Evolutionary conservation across 2,113 vertebrate genomes (phyloP), one percentile per base, ranked within the genome.

Genomic region (Colaptes auratus): DNA sequence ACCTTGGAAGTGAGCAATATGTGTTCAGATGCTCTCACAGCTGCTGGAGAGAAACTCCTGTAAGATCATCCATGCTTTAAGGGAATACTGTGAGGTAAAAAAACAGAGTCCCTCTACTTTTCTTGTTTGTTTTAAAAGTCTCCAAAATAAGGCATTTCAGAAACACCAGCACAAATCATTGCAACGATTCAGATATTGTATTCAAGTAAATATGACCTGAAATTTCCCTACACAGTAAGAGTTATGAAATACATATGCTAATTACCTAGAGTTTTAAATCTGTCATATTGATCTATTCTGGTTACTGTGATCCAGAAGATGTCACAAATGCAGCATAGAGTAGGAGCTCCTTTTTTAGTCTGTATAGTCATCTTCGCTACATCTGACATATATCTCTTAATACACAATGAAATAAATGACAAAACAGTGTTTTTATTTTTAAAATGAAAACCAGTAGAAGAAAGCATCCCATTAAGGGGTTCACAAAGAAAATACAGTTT

Each of bases 391-490:
- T 2, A 64, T 9, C 2, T 72, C 52, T 58, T 39, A 52, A 82
- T 0, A 63, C 19, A 50, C 48, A 50, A 48, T 21, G 16, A 63
- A 89, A 6, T n/a, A 94, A 89, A 86, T 53, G 11, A 82, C 20
- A 81, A 25, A 73, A 60, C 4, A 61, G 30, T 24, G 24, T 21
- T 46, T 56, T 12, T 55, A 15, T 78, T 5, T 9, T 31, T 46
- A 8, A 66, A 71, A 86, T 61, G 24, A 86, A 90, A 89, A 81
- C 36, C 73, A 90, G 86, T 35, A 78, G 39, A 36, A 91, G 58
- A 88, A 81, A 90, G 77, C 50, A 88, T 75, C 86, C 80, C 79
- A 80, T 94, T 81, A 86, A 55, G 83, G 21, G 4, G 18, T 82
- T 85, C 63, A 88, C 58, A 90, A 92, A 78, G 66, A 52, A 93